A percentile compares a stretch with the other conserved stretches of the same genome.
Evolutionary conservation across 2,797 vertebrate species (phyloP).

Genomic region (Micrastur ruficollis): DNA sequence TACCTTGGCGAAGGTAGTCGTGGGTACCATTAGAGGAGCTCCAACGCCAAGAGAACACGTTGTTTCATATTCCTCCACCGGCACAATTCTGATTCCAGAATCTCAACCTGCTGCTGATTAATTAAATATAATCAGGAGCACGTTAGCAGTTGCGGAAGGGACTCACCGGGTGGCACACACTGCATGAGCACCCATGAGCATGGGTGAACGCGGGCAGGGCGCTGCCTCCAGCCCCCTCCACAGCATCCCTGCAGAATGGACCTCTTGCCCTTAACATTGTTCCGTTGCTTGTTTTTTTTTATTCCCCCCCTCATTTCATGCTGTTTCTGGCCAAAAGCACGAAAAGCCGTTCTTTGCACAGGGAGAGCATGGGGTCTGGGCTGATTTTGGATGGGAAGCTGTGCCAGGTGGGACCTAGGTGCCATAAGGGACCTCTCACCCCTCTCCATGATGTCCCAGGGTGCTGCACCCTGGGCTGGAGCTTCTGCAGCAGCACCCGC

Average conservation of each 20-base stretch:
- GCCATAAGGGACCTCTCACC: background rate
- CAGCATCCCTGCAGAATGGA: background rate
- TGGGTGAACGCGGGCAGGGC: background rate
- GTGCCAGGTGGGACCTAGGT: fast-evolving
- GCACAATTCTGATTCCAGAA: background rate
- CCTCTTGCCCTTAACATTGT: background rate
- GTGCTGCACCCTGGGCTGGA: fast-evolving
- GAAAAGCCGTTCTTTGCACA: background rate
- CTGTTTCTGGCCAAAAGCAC: background rate
- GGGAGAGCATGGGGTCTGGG: background rate
- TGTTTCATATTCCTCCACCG: background rate
- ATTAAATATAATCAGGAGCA: background rate
- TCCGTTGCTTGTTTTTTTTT: fast-evolving
- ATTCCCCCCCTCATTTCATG: fast-evolving
- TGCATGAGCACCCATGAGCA: background rate
- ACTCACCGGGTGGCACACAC: fast-evolving
- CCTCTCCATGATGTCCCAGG: fast-evolving
- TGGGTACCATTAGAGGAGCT: background rate
- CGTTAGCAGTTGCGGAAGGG: background rate
- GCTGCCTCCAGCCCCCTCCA: background rate
- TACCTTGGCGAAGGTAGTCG: background rate
- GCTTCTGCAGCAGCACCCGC: background rate
- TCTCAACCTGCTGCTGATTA: slow-evolving; percentile 8
- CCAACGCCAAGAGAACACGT: background rate
- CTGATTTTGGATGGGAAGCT: background rate